Evolutionary conservation across 2,888 invertebrate species (phyloP).

Genomic region (Bombylius major): DNA sequence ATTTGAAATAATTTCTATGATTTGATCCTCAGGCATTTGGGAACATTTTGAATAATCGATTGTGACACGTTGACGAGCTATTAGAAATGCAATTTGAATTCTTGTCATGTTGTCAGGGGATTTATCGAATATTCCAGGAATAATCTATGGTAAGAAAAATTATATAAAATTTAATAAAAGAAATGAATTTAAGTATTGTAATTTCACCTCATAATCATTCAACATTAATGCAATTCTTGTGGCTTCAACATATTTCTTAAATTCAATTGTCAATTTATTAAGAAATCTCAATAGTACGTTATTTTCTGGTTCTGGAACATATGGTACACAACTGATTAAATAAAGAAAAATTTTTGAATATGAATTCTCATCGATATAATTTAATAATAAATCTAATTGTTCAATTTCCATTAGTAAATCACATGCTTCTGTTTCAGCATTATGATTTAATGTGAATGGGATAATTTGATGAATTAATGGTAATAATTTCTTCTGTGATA

Average conservation of each 20-base stretch:
- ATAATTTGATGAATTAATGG: conserved; percentile 68
- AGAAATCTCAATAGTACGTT: conserved; percentile 62
- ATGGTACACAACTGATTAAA: conserved; percentile 65
- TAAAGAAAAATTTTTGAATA: conserved; percentile 81
- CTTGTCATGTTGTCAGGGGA: conserved; percentile 41
- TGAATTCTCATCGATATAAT: conserved; percentile 70
- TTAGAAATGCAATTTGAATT: conserved; percentile 84
- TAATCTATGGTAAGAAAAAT: neutral
- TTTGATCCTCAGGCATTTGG: conserved; percentile 56
- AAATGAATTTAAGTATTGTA: neutral
- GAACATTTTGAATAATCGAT: conserved; percentile 50
- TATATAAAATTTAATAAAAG: neutral
- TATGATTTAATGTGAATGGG: conserved; percentile 81
- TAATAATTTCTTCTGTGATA: conserved; percentile 42
- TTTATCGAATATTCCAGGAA: neutral
- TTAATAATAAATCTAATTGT: conserved; percentile 60
- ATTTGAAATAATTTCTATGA: conserved; percentile 77
- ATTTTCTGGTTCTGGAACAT: conserved; percentile 83
- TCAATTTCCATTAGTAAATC: conserved; percentile 93
- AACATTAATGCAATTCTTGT: conserved; percentile 76
- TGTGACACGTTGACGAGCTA: conserved; percentile 77
- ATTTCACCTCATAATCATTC: conserved; percentile 49
- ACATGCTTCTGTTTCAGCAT: conserved; percentile 92
- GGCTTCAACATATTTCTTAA: conserved; percentile 72
- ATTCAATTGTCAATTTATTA: conserved; percentile 66